Evolutionary conservation across 2,113 vertebrate genomes (phyloP), one percentile per base, ranked within the genome.

Genomic region (Piprites chloris): DNA sequence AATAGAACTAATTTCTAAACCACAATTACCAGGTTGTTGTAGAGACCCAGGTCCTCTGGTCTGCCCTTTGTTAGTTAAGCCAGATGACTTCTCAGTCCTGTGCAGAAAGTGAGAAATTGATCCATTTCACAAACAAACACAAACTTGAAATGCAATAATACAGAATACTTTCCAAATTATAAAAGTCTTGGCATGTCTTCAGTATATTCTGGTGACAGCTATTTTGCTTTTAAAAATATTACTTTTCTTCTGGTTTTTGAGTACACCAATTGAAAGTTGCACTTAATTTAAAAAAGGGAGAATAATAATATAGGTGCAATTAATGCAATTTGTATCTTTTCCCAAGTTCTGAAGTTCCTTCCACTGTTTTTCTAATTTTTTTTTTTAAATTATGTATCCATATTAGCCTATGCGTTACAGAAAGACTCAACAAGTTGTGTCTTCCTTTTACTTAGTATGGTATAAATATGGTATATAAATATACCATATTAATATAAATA

Each of bases 41-140:
- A 98, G 95, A 87, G 98, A 98, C 32, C 98, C 98, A 26, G 97
- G 97, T 94, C 98, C 98, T 96, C 98, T 98, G 2, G 97, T 96
- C 76, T 98, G 98, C 63, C 98, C 97, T 97, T 99, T 98, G 97
- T 84, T 98, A 96, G 77, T 90, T 94, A 98, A 86, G 8, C 90
- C 88, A 88, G 98, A 98, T 28, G 97, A 97, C 96, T 98, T 99
- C 92, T 99, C 99, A 42, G 96, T 89, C 93, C 99, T 99, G 93
- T 53, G 47, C 28, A 92, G 59, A 82, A 80, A 87, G 89, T 62
- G 32, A 95, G 82, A 87, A 30, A 82, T 66, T 23, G 12, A 67
- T 83, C 50, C 16, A 65, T 76, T 89, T 91, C 63, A 92, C 71
- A 90, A 95, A 76, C 30, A 80, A 90, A 78, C 27, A 56, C 76